Base-by-base conservation (phyloP, 2,113 vertebrate species). In the Cottus gobio region DNA sequence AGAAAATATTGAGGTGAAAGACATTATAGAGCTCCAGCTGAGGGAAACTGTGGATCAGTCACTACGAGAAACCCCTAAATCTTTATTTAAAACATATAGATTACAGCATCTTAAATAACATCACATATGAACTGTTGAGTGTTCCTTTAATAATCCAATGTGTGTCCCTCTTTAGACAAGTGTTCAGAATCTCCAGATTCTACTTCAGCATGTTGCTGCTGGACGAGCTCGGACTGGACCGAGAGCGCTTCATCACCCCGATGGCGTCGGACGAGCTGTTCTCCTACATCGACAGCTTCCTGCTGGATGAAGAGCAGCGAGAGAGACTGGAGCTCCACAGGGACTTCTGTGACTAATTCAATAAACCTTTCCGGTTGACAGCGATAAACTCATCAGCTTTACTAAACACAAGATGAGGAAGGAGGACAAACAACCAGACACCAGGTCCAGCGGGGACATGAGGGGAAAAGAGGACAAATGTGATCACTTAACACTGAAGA, bases 181-280 rank as follows among this genome's bases (percentile, higher is more conserved):
- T 87, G 24, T 95, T 98, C 87, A 95, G 88, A 67, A 95, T 99
- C 85, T 96, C 96, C 36, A 93, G 94, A 7, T 94, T 89, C 30
- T 96, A 96, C 86, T 99, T 99, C 94, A 97, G 95, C 69, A 95
- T 97, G 87, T 94, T 98, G 82, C 93, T 99, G 82, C 93, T 99
- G 87, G 98, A 99, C 90, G 94, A 98, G 82, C 93, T 92, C 0
- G 96, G 97, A 1, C 46, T 89, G 0, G 98, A 99, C 93, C 94
- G 96, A 0, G 98, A 99, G 81, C 97, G 97, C 83, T 99, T 96
- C 90, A 94, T 97, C 75, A 75, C 87, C 54, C 96, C 97, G 0
- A 65, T 94, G 20, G 93, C 92, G 37, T 96, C 97, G 0, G 96
- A 97, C 0, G 97, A 99, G 91, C 95, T 99, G 78, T 99, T 97